Evolutionary conservation across 2,888 invertebrate genomes (phyloP).

Genomic region (Rhagonycha lutea): DNA sequence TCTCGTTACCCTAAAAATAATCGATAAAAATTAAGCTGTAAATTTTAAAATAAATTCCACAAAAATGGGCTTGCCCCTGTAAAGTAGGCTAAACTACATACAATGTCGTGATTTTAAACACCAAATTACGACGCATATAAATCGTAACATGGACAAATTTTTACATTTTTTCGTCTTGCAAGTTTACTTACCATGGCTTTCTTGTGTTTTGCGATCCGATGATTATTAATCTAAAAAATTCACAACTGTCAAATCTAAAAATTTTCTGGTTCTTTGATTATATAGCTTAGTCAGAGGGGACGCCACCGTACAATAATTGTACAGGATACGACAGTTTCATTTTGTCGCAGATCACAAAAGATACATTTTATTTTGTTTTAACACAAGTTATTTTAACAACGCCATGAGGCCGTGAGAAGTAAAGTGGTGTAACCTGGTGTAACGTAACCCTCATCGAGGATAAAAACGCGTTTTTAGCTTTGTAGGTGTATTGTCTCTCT

Average conservation of each 20-base stretch:
- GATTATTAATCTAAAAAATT: slow-evolving; percentile 35
- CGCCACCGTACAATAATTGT: slow-evolving; percentile 1
- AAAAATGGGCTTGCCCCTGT: slow-evolving; percentile 54
- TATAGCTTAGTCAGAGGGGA: slow-evolving; percentile 17
- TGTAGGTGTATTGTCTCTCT: too few relatives aligned
- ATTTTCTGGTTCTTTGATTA: slow-evolving; percentile 6
- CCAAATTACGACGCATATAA: background rate
- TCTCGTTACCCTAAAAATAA: slow-evolving; percentile 87
- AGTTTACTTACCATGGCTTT: slow-evolving; percentile 46
- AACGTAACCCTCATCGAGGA: too few relatives aligned
- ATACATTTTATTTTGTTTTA: too few relatives aligned
- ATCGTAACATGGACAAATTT: background rate
- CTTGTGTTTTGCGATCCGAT: slow-evolving; percentile 39
- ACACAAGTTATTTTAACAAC: too few relatives aligned
- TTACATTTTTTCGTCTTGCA: background rate
- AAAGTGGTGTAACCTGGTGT: too few relatives aligned
- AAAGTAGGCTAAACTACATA: slow-evolving; percentile 46
- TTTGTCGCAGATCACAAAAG: too few relatives aligned
- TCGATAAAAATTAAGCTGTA: slow-evolving; percentile 37
- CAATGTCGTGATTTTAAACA: slow-evolving; percentile 5
- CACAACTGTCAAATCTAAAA: slow-evolving; percentile 36
- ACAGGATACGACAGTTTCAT: background rate
- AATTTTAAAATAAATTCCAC: slow-evolving; percentile 33
- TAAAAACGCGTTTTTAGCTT: too few relatives aligned
- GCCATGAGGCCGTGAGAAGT: too few relatives aligned